Evolutionary conservation across 2,888 invertebrate genomes (phyloP).

Genomic region (Epicampocera succincta): DNA sequence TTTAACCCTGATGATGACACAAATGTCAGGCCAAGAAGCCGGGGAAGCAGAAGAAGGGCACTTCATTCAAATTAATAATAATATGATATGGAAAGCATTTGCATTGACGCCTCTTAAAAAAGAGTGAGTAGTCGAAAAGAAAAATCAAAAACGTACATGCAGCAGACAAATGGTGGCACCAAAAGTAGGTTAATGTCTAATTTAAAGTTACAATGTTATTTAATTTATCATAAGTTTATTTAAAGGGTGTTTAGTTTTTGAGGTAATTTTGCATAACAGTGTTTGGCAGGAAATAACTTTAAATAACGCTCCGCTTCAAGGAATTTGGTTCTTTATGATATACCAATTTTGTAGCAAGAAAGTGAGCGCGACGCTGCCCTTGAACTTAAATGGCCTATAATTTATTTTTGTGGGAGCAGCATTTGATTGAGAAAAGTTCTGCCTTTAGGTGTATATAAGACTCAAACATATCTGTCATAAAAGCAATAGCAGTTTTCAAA

Average conservation of each 20-base stretch:
- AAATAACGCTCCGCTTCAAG: too few relatives aligned
- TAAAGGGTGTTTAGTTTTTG: conserved; percentile 9
- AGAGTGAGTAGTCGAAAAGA: not conserved
- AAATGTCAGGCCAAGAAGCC: conserved; percentile 31
- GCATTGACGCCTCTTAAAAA: conserved; percentile 54
- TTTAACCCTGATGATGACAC: conserved; percentile 51
- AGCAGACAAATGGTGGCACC: conserved; percentile 17
- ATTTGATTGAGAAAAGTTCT: too few relatives aligned
- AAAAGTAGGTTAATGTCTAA: conserved; percentile 69
- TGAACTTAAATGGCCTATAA: too few relatives aligned
- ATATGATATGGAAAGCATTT: conserved; percentile 32
- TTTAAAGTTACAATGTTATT: conserved; percentile 59
- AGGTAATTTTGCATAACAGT: too few relatives aligned
- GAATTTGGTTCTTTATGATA: too few relatives aligned
- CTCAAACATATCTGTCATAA: too few relatives aligned
- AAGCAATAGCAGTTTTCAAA: too few relatives aligned
- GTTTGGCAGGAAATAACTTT: too few relatives aligned
- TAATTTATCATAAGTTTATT: conserved; percentile 44
- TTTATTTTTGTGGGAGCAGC: too few relatives aligned
- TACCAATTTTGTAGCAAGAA: too few relatives aligned
- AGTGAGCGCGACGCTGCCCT: too few relatives aligned
- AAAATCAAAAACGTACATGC: conserved; percentile 4
- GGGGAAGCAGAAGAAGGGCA: conserved; percentile 41
- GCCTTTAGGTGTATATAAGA: too few relatives aligned
- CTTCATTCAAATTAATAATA: not conserved